Percentiles rank a stretch among this genome's conserved stretches.
These are phyloP conservation scores for Plagiodera versicolora DNA, from an alignment of 2,888 invertebrate genomes.

Conservation along the genomic window DNA sequence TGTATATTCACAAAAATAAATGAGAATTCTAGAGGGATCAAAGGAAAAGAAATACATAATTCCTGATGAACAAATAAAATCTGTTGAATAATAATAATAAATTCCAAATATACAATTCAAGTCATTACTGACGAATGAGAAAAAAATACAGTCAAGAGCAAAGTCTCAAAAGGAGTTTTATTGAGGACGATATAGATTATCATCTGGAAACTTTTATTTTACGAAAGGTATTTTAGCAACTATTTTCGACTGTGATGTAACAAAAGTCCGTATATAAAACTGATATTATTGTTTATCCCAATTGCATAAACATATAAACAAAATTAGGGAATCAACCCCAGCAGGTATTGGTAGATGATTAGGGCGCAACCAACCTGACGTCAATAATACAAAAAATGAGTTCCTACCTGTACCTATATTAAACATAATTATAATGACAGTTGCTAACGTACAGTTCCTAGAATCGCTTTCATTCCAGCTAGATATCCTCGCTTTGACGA, in stretches of 20 bases:
- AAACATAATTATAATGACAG: neutral
- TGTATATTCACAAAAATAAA: slow-evolving; percentile 10
- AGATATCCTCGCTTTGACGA: neutral
- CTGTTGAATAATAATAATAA: neutral
- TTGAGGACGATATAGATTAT: too few relatives aligned
- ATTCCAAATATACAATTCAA: neutral
- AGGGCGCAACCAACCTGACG: too few relatives aligned
- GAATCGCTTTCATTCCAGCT: neutral
- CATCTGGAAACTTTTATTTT: too few relatives aligned
- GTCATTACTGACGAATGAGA: neutral
- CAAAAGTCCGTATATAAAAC: neutral
- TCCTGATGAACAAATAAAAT: neutral
- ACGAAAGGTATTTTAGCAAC: too few relatives aligned
- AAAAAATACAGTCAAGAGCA: neutral
- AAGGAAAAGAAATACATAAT: neutral
- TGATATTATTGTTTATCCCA: neutral
- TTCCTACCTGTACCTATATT: neutral
- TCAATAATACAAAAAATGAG: too few relatives aligned
- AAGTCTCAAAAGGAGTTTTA: too few relatives aligned
- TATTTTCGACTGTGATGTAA: neutral
- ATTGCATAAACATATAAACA: too few relatives aligned
- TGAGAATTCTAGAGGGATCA: neutral
- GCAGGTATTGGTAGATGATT: too few relatives aligned
- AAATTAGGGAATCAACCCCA: too few relatives aligned
- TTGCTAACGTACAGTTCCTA: neutral